phyloP scores from a whole-genome alignment of 2,888 invertebrate genomes.

The Chymomyza procnemis region DNA sequence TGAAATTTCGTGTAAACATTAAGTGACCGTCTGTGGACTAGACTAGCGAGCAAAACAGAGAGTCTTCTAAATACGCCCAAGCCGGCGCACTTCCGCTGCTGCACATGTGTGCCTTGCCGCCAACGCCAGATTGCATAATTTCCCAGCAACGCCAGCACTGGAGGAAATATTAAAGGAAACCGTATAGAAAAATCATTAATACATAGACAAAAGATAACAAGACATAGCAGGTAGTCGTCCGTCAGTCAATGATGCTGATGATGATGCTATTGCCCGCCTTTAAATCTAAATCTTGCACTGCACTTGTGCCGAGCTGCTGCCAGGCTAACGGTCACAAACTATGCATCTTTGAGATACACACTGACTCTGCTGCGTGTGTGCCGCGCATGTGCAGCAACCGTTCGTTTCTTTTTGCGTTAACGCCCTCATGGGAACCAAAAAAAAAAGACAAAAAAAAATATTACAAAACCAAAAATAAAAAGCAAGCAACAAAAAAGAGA shows the following conservation, averaged over 20 bases:
- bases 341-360: not conserved
- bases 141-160: slow-evolving; percentile 37
- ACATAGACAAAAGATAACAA: slow-evolving; percentile 63
- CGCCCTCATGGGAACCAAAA: slow-evolving; percentile 68
- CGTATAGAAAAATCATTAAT: slow-evolving; percentile 71
- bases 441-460: slow-evolving; percentile 30
- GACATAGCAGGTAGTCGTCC: slow-evolving; percentile 27
- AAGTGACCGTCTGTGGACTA: slow-evolving; percentile 33
- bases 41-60: not conserved
- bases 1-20: slow-evolving; percentile 68
- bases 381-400: slow-evolving; percentile 54
- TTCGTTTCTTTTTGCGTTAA: slow-evolving; percentile 55
- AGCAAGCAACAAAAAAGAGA: not conserved
- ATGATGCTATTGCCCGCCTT: not conserved
- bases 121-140: slow-evolving; percentile 68
- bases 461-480: not conserved
- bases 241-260: not conserved
- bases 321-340: slow-evolving; percentile 33
- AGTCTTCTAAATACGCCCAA: not conserved
- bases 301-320: slow-evolving; percentile 66
- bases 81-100: slow-evolving; percentile 39
- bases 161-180: slow-evolving; percentile 50
- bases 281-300: not conserved
- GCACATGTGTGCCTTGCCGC: not conserved
- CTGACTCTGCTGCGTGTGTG: slow-evolving; percentile 6